Evolutionary conservation across 2,888 invertebrate genomes (phyloP).

Genomic region (Hydraecia micacea): DNA sequence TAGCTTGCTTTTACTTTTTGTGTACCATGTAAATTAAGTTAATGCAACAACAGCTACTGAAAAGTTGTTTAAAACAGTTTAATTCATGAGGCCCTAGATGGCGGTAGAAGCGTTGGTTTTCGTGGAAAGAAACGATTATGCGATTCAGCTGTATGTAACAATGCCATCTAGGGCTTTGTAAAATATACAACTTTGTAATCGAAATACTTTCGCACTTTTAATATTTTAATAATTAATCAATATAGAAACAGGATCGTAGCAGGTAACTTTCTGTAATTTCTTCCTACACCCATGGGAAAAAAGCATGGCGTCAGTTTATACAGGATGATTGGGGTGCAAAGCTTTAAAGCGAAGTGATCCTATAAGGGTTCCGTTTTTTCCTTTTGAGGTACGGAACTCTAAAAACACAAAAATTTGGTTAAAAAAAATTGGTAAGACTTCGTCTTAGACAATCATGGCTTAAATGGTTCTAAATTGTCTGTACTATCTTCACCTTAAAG

Average conservation of each 20-base stretch:
- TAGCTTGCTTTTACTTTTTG: constrained; percentile 31
- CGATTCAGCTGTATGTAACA: neutral
- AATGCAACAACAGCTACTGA: neutral
- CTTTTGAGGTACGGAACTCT: too few species aligned
- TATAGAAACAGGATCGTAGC: neutral
- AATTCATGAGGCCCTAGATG: neutral
- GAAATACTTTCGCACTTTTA: neutral
- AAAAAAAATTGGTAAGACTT: too few species aligned
- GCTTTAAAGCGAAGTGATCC: too few species aligned
- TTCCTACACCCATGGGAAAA: neutral
- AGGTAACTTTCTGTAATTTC: neutral
- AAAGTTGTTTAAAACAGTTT: constrained; percentile 5
- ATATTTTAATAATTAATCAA: neutral
- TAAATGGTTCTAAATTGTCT: too few species aligned
- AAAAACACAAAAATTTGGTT: too few species aligned
- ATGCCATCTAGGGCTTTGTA: neutral
- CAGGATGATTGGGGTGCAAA: too few species aligned
- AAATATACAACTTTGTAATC: neutral
- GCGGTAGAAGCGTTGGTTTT: neutral
- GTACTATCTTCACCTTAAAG: too few species aligned
- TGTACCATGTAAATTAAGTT: constrained; percentile 3
- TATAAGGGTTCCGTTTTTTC: too few species aligned
- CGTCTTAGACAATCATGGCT: too few species aligned
- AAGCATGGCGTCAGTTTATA: neutral
- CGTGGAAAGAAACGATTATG: neutral